These are phyloP conservation scores for Drosophila phalerata DNA, from an alignment of 2,888 invertebrate genomes.

Conservation along the genomic window DNA sequence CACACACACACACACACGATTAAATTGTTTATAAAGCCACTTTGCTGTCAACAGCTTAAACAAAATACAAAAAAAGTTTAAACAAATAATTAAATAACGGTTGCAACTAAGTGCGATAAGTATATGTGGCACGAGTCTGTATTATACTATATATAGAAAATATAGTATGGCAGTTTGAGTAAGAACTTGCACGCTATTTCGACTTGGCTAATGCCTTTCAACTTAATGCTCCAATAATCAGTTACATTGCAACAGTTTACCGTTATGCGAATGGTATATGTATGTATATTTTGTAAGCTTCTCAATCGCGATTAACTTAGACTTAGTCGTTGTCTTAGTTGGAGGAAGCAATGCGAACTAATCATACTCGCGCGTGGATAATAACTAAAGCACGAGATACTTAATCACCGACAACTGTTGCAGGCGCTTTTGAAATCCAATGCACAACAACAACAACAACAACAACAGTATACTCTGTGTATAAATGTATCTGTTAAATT, in stretches of 20 bases:
- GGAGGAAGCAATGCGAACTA: conserved; percentile 50
- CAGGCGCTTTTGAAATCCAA: conserved; percentile 38
- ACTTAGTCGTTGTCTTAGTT: conserved; percentile 17
- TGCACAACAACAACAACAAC: conserved; percentile 4
- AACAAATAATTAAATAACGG: conserved; percentile 15
- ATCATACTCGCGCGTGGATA: conserved; percentile 59
- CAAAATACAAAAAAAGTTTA: neutral
- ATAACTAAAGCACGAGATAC: conserved; percentile 48
- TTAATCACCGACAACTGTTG: conserved; percentile 20
- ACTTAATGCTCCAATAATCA: conserved; percentile 57
- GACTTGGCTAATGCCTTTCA: conserved; percentile 3
- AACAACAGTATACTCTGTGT: neutral
- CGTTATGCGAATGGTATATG: conserved; percentile 20
- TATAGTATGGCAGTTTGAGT: neutral
- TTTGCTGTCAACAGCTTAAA: conserved; percentile 21
- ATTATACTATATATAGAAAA: neutral
- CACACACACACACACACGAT: conserved; percentile 4
- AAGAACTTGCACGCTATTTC: conserved; percentile 17
- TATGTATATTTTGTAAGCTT: conserved; percentile 21
- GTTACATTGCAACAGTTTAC: conserved; percentile 35
- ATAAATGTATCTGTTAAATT: conserved; percentile 30
- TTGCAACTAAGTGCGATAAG: conserved; percentile 7
- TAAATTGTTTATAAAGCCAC: conserved; percentile 9
- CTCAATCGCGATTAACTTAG: conserved; percentile 14
- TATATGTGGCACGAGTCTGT: conserved; percentile 1